These are phyloP conservation scores for Drosophila pseudotakahashii DNA, from an alignment of 2,888 invertebrate genomes.

Conservation along the genomic window DNA sequence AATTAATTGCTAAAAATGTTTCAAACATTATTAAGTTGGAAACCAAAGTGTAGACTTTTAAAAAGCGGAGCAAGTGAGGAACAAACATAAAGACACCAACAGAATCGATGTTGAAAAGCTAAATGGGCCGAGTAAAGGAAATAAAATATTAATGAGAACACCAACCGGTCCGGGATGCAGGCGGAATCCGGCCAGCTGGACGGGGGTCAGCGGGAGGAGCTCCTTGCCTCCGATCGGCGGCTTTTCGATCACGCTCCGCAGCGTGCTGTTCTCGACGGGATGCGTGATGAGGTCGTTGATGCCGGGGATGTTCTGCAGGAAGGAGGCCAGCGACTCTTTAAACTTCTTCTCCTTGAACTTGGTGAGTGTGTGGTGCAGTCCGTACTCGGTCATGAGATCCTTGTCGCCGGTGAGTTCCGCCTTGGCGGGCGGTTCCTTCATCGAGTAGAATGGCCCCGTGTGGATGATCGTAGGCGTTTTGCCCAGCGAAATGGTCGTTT, in stretches of 20 bases:
- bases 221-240: conserved; percentile 97
- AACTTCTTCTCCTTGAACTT: conserved; percentile 98
- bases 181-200: conserved; percentile 96
- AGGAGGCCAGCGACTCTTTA: conserved; percentile 97
- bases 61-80: too few species aligned
- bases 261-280: conserved; percentile 92
- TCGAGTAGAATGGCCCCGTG: conserved; percentile 98
- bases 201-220: conserved; percentile 92
- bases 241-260: conserved; percentile 97
- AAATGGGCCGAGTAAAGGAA: not conserved
- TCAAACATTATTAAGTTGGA: too few species aligned
- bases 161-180: conserved; percentile 94
- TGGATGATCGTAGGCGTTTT: conserved; percentile 99
- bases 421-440: conserved; percentile 97
- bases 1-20: too few species aligned
- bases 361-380: conserved; percentile 97
- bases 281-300: conserved; percentile 96
- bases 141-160: not conserved
- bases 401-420: conserved; percentile 97
- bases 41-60: too few species aligned
- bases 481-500: conserved; percentile 98
- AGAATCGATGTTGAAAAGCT: too few species aligned
- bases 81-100: too few species aligned
- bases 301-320: conserved; percentile 97
- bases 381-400: conserved; percentile 98